These are phyloP conservation scores for Drosophila orena DNA, from an alignment of 1,140 invertebrate species.

Conservation along the genomic window DNA sequence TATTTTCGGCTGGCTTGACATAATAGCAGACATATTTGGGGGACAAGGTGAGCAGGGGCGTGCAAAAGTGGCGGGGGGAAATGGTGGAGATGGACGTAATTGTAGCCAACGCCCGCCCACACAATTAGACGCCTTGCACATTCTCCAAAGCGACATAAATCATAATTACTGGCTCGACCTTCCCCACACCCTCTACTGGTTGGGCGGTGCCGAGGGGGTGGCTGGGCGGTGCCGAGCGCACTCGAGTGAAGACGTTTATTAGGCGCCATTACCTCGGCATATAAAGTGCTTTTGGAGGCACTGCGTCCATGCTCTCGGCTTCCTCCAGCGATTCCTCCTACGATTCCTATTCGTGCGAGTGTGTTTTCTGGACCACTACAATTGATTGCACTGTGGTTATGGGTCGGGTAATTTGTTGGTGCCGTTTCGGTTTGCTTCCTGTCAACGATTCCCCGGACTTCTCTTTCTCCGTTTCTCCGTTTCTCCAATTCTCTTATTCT, in stretches of 20 bases:
- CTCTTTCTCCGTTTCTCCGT: neutral
- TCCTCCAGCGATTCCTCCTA: neutral
- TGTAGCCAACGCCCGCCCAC: conserved; percentile 61
- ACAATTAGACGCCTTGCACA: conserved; percentile 75
- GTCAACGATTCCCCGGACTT: conserved; percentile 33
- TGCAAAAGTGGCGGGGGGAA: neutral
- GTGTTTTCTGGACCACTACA: conserved; percentile 66
- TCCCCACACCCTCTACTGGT: conserved; percentile 16
- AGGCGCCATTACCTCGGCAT: conserved; percentile 77
- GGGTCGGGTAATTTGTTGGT: conserved; percentile 71
- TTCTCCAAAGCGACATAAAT: conserved; percentile 68
- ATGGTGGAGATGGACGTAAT: conserved; percentile 49
- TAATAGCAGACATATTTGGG: conserved; percentile 28
- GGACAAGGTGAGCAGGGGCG: neutral
- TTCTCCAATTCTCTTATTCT: conserved; percentile 3
- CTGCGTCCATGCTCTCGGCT: conserved; percentile 3
- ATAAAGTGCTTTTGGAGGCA: conserved; percentile 72
- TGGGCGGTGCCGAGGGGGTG: neutral
- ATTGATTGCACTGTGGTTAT: conserved; percentile 77
- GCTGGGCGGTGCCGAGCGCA: conserved; percentile 30
- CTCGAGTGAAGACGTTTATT: conserved; percentile 78
- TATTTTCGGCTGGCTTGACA: conserved; percentile 61
- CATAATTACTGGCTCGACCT: conserved; percentile 69
- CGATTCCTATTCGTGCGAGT: conserved; percentile 9
- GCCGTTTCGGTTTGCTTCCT: conserved; percentile 37